A percentile compares a stretch with the other conserved stretches of the same genome.
phyloP scores from a whole-genome alignment of 2,113 vertebrate species.

The Rhabdornis inornatus region DNA sequence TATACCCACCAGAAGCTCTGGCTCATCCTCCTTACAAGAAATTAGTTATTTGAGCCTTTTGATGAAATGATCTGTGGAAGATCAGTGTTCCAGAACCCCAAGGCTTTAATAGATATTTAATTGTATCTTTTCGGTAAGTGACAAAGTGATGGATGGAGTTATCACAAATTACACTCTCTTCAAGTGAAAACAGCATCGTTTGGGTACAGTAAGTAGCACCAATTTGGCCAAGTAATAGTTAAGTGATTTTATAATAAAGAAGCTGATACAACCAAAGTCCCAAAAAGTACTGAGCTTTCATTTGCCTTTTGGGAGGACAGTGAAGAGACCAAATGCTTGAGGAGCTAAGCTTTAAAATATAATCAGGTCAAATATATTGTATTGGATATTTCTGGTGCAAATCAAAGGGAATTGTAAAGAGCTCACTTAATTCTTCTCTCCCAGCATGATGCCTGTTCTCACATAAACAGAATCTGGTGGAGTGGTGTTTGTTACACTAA shows the following conservation, averaged over 20 bases:
- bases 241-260: not conserved
- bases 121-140: not conserved
- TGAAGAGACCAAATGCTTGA: not conserved
- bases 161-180: not conserved
- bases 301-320: not conserved
- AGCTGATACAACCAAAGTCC: not conserved
- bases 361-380: not conserved
- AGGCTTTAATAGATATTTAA: slow-evolving; percentile 15
- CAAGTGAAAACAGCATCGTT: not conserved
- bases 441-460: not conserved
- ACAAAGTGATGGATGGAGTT: slow-evolving; percentile 12
- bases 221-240: not conserved
- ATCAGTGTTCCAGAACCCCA: not conserved
- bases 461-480: not conserved
- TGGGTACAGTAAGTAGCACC: not conserved
- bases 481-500: not conserved
- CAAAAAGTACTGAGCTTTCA: not conserved
- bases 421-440: not conserved
- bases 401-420: slow-evolving; percentile 30
- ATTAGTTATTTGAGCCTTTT: not conserved
- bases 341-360: not conserved
- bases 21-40: not conserved
- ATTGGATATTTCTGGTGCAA: not conserved
- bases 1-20: not conserved
- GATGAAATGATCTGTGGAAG: slow-evolving; percentile 15